Percentiles rank a stretch among this genome's conserved stretches.
Evolutionary conservation across 1,140 invertebrate genomes (phyloP).

Genomic region (Uloborus diversus): DNA sequence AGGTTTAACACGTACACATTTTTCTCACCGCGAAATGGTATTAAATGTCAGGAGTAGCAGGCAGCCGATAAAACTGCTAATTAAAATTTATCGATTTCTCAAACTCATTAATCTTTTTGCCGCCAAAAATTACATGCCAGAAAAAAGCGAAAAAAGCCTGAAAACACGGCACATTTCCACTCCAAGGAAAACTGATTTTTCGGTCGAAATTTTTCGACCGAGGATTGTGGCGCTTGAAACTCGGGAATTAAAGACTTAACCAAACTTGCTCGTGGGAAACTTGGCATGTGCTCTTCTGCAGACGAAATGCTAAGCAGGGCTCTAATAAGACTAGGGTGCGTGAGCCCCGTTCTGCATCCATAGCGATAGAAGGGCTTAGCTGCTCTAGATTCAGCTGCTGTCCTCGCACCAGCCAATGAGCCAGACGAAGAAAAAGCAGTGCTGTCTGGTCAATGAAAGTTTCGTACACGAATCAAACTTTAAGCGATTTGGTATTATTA

Average conservation of each 20-base stretch:
- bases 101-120: slow-evolving; percentile 53
- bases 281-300: slow-evolving; percentile 17
- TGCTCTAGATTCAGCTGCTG: too few species aligned
- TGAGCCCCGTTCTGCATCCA: too few species aligned
- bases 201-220: slow-evolving; percentile 46
- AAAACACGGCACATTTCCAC: slow-evolving; percentile 9
- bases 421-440: too few species aligned
- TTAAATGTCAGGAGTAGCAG: slow-evolving; percentile 53
- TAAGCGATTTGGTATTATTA: too few species aligned
- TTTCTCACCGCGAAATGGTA: slow-evolving; percentile 49
- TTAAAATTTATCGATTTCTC: slow-evolving; percentile 56
- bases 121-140: slow-evolving; percentile 51
- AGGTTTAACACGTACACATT: slow-evolving; percentile 55
- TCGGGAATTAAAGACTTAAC: slow-evolving; percentile 50
- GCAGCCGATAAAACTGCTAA: slow-evolving; percentile 54
- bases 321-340: too few species aligned
- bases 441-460: too few species aligned
- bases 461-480: too few species aligned
- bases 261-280: slow-evolving; percentile 49
- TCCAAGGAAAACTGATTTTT: slow-evolving; percentile 53
- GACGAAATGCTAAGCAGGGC: neutral
- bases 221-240: slow-evolving; percentile 39
- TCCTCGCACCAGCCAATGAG: too few species aligned
- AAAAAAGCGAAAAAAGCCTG: slow-evolving; percentile 3
- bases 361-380: too few species aligned